Conservation (phyloP, 2,113 vertebrate species). For the Tachysurus fulvidraco region DNA sequence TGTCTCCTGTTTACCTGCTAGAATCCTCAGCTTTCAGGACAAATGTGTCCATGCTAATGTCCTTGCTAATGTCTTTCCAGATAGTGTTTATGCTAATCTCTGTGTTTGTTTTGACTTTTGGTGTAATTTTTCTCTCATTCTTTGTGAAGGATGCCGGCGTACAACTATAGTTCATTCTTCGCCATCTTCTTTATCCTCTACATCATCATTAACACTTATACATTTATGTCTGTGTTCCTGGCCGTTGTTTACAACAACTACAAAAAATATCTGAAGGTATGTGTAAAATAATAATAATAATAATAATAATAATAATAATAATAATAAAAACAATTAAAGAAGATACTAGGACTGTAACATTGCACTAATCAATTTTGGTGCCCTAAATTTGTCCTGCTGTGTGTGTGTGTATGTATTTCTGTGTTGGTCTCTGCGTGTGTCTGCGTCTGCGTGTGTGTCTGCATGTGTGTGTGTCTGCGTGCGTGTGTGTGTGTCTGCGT, state of each 20-base stretch:
- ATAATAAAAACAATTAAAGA: not conserved
- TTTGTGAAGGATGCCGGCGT: slow-evolving; percentile 87
- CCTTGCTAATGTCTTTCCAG: too few species aligned
- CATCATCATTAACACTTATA: slow-evolving; percentile 89
- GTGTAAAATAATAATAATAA: not conserved
- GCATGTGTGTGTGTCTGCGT: too few species aligned
- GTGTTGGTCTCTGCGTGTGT: not conserved
- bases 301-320: not conserved
- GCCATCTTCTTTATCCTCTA: slow-evolving; percentile 88
- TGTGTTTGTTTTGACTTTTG: not conserved
- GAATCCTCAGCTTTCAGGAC: not conserved
- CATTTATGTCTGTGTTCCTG: slow-evolving; percentile 96
- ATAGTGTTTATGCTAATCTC: not conserved
- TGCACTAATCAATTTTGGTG: not conserved
- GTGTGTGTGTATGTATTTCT: too few species aligned
- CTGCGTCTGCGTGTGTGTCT: not conserved
- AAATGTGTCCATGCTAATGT: not conserved
- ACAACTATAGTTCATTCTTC: slow-evolving; percentile 81
- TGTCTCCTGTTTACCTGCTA: not conserved
- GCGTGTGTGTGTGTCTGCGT: too few species aligned
- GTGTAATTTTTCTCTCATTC: not conserved
- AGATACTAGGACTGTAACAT: not conserved
- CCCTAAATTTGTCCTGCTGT: not conserved
- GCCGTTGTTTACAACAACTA: slow-evolving; percentile 97
- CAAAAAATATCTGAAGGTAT: slow-evolving; percentile 92